phyloP scores from a whole-genome alignment of 2,113 vertebrate species.

The Riparia riparia region DNA sequence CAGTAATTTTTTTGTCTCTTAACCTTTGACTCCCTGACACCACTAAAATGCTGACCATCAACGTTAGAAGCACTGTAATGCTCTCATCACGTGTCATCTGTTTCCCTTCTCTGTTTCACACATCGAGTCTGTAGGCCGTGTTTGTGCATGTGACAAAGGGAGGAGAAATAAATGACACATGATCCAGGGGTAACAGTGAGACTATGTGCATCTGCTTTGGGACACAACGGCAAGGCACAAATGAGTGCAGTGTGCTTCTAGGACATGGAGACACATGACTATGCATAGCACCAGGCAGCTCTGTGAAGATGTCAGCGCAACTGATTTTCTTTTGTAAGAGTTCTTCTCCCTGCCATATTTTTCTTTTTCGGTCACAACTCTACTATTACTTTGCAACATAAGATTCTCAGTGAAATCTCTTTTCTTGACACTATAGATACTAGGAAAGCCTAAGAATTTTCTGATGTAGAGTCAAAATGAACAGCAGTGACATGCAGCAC shows the following conservation, averaged over 20 bases:
- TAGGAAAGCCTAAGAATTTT: neutral
- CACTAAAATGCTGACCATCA: neutral
- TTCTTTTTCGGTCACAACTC: neutral
- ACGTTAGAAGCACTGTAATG: neutral
- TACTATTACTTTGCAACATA: neutral
- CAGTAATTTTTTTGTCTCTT: neutral
- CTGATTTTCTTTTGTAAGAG: neutral
- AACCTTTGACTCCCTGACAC: neutral
- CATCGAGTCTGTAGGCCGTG: neutral
- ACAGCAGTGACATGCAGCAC: neutral
- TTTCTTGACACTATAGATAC: neutral
- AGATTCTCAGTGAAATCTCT: neutral
- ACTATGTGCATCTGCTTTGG: neutral
- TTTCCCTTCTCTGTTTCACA: neutral
- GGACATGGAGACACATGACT: neutral
- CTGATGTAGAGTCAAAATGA: neutral
- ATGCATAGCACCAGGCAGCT: neutral
- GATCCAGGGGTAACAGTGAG: neutral
- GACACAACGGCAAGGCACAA: neutral
- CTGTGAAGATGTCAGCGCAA: neutral
- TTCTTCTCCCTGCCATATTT: neutral
- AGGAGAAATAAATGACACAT: conserved; percentile 7
- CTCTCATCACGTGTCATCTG: neutral
- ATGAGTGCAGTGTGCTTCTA: neutral
- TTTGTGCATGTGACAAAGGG: conserved; percentile 46